Evolutionary conservation across 2,888 invertebrate genomes (phyloP).

Genomic region (Polyploca ridens): DNA sequence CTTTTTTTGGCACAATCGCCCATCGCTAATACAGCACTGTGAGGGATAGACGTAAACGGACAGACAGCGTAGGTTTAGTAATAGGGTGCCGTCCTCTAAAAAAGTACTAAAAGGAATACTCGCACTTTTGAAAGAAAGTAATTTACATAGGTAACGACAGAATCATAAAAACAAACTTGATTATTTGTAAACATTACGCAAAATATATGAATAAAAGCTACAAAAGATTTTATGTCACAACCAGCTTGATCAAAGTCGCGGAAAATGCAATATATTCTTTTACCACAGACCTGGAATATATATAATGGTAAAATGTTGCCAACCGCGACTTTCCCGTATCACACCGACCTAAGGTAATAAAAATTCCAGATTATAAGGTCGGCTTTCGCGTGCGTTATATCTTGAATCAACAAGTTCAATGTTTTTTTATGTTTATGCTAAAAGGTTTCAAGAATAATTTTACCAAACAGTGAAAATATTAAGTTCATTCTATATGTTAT

Average conservation of each 20-base stretch:
- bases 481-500: not conserved
- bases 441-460: not conserved
- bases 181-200: slow-evolving; percentile 4
- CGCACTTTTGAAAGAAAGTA: not conserved
- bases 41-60: no score
- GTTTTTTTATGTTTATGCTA: not conserved
- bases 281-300: not conserved
- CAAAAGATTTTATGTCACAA: slow-evolving; percentile 2
- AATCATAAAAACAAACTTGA: not conserved
- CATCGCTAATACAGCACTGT: no score
- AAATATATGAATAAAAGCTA: not conserved
- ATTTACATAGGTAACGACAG: not conserved
- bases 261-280: slow-evolving; percentile 4
- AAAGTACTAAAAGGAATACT: not conserved
- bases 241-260: slow-evolving; percentile 2
- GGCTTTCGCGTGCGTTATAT: not conserved
- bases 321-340: not conserved
- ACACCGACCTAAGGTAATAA: slow-evolving; percentile 12
- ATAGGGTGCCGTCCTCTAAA: not conserved
- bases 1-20: no score
- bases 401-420: slow-evolving; percentile 5
- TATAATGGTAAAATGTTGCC: slow-evolving; percentile 5
- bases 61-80: not conserved
- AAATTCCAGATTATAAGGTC: slow-evolving; percentile 18
- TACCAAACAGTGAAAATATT: not conserved